Conservation (phyloP, 2,113 vertebrate species). For the Acrocephalus arundinaceus region DNA sequence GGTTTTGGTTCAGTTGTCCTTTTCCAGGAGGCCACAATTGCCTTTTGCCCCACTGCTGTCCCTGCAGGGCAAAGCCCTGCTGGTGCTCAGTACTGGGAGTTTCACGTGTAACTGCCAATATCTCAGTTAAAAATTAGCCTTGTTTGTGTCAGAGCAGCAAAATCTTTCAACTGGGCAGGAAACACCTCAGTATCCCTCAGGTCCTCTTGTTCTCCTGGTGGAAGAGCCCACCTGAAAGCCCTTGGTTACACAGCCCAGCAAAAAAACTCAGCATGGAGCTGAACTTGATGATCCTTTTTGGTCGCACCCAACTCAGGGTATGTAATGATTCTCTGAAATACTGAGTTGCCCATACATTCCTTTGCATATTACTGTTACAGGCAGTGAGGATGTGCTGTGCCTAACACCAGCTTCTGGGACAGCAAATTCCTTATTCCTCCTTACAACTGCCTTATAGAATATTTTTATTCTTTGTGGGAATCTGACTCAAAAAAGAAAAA, state of each 20-base stretch:
- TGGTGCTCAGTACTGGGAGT: no score
- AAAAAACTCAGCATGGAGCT: fast-evolving
- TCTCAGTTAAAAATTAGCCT: neutral
- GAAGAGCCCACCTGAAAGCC: neutral
- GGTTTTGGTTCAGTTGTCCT: neutral
- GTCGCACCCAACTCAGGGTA: fast-evolving
- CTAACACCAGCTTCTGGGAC: neutral
- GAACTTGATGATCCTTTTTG: fast-evolving
- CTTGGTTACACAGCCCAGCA: no score
- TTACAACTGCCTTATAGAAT: neutral
- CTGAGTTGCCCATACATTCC: fast-evolving
- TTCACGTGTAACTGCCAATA: fast-evolving
- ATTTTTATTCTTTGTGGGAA: neutral
- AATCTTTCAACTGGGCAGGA: neutral
- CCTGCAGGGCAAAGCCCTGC: neutral
- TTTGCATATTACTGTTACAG: neutral
- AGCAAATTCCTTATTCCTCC: neutral
- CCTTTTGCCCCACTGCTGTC: neutral
- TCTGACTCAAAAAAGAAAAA: neutral
- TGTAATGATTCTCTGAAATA: neutral
- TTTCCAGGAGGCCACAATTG: neutral
- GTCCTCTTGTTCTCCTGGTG: fast-evolving
- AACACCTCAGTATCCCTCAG: neutral
- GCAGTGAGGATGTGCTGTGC: neutral
- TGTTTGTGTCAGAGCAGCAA: neutral